Conservation (phyloP, 2,888 invertebrate genomes). For the Ophioninae sp. region DNA sequence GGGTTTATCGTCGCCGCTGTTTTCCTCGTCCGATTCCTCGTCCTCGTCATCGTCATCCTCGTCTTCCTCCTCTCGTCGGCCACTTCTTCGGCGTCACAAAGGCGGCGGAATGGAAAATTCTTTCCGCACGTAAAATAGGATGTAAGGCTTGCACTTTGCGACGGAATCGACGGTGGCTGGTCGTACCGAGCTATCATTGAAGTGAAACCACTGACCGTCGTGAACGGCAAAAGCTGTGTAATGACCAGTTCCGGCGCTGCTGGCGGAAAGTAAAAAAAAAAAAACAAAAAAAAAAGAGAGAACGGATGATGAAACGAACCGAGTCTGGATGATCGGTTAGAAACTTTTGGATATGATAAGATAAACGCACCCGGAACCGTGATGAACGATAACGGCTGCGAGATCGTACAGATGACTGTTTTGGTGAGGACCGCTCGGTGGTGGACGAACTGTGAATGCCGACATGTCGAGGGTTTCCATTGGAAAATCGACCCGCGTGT, state of each 20-base stretch:
- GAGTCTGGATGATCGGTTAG: not conserved
- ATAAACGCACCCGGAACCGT: conserved; percentile 87
- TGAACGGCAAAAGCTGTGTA: conserved; percentile 92
- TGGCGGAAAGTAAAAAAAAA: not conserved
- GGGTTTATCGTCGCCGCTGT: not conserved
- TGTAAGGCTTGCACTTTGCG: conserved; percentile 91
- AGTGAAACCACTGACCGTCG: conserved; percentile 92
- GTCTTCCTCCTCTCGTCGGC: conserved; percentile 63
- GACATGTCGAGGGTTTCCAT: conserved; percentile 90
- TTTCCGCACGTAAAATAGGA: conserved; percentile 90
- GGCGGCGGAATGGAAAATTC: conserved; percentile 82
- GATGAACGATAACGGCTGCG: conserved; percentile 91
- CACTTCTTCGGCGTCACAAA: conserved; percentile 74
- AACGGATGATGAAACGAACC: not conserved
- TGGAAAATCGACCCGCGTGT: conserved; percentile 90
- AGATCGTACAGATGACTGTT: conserved; percentile 88
- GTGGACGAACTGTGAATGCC: conserved; percentile 86
- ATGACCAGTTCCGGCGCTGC: conserved; percentile 91
- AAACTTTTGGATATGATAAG: not conserved
- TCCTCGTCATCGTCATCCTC: conserved; percentile 54
- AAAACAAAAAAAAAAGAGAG: too few relatives aligned
- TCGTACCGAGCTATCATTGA: conserved; percentile 92
- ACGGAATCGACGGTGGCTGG: conserved; percentile 86
- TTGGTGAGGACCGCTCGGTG: conserved; percentile 83
- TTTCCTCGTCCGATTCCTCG: conserved; percentile 34